Conservation (phyloP, 1,140 invertebrate genomes). For the Trachelipus rathkii region DNA sequence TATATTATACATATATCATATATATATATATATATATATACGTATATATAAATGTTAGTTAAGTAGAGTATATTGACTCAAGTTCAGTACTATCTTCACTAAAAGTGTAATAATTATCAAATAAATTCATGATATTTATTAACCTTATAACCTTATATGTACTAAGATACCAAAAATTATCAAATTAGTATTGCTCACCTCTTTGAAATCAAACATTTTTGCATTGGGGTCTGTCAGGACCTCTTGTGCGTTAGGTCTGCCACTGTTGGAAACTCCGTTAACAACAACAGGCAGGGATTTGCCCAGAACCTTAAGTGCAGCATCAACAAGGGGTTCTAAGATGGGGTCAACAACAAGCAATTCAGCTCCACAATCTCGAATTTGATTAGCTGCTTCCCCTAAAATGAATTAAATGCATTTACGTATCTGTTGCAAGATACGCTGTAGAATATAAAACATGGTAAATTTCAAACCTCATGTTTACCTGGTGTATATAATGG, state of each 20-base stretch:
- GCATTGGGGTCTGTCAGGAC: conserved; percentile 23
- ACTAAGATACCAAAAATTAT: neutral
- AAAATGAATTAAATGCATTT: too few species aligned
- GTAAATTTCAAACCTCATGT: too few species aligned
- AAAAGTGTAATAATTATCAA: too few species aligned
- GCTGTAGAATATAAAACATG: too few species aligned
- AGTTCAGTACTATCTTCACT: too few species aligned
- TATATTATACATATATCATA: too few species aligned
- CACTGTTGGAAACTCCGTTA: neutral
- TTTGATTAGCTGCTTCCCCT: conserved; percentile 31
- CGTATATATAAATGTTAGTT: too few species aligned
- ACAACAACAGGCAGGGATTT: neutral
- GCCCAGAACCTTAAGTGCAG: neutral
- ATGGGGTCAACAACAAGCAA: conserved; percentile 23
- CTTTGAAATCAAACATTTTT: conserved; percentile 19
- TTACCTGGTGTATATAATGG: conserved; percentile 37
- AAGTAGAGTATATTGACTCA: too few species aligned
- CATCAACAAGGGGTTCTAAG: conserved; percentile 10
- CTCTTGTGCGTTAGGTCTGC: conserved; percentile 1
- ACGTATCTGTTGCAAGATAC: too few species aligned
- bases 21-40: too few species aligned
- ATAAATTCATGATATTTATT: too few species aligned
- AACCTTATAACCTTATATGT: too few species aligned
- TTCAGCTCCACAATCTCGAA: conserved; percentile 26
- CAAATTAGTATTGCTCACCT: neutral